Conservation (phyloP, 92 coral and sea anemone genomes). For the Phenganax stokvisi region DNA sequence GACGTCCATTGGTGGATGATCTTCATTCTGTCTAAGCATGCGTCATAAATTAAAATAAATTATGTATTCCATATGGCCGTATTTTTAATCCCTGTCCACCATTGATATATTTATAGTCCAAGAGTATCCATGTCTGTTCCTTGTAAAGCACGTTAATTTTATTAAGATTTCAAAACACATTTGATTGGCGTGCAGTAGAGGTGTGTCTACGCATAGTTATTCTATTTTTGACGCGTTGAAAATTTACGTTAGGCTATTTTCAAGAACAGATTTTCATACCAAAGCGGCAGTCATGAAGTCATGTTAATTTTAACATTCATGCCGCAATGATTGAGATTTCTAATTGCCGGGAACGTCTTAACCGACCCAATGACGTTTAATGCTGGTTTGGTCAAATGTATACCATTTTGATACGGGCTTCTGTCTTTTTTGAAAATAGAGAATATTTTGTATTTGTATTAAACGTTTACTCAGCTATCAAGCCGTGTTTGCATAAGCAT, state of each 20-base stretch:
- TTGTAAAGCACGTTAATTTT: not conserved
- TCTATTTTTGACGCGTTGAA: not conserved
- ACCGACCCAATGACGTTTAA: not conserved
- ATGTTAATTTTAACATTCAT: not conserved
- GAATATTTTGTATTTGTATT: not conserved
- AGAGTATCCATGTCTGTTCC: not conserved
- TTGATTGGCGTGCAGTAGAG: not conserved
- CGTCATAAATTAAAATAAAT: too few relatives aligned
- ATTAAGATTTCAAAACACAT: not conserved
- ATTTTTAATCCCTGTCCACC: not conserved
- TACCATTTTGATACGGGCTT: not conserved
- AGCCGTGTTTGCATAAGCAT: constrained; percentile 9
- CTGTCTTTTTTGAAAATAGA: not conserved
- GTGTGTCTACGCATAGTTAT: not conserved
- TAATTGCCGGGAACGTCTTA: not conserved
- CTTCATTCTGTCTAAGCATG: too few relatives aligned
- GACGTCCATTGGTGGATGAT: too few relatives aligned
- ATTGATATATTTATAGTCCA: not conserved
- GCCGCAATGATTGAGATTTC: not conserved
- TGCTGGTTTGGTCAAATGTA: not conserved
- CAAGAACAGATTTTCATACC: constrained; percentile 4
- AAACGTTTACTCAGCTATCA: not conserved
- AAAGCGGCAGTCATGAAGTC: not conserved
- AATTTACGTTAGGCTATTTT: not conserved
- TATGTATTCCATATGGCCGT: not conserved